These are phyloP conservation scores for Amphiprion clarkii DNA, from an alignment of 2,797 vertebrate species.

Conservation along the genomic window DNA sequence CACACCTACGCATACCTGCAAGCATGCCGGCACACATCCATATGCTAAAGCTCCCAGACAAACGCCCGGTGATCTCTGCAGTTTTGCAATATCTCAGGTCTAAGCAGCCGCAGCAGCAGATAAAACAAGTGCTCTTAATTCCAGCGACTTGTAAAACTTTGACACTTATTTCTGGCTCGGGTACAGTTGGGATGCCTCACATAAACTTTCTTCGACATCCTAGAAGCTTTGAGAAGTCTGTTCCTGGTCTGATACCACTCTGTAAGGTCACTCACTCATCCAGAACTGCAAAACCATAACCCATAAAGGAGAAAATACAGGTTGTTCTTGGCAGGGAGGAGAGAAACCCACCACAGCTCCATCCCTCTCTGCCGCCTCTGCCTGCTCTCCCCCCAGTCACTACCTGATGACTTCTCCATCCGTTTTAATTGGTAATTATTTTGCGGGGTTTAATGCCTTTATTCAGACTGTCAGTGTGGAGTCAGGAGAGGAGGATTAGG, in stretches of 20 bases:
- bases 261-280: constrained; percentile 85
- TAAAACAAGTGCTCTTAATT: constrained; percentile 73
- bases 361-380: constrained; percentile 73
- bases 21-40: constrained; percentile 22
- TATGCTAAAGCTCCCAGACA: constrained; percentile 14
- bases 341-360: constrained; percentile 71
- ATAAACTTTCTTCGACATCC: constrained; percentile 77
- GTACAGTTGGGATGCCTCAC: constrained; percentile 65
- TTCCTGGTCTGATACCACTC: constrained; percentile 81
- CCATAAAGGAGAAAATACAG: constrained; percentile 84
- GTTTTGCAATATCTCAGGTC: constrained; percentile 40
- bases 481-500: constrained; percentile 89
- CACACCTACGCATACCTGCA: not conserved
- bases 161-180: constrained; percentile 67
- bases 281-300: constrained; percentile 81
- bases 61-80: constrained; percentile 28
- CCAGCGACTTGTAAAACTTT: constrained; percentile 66
- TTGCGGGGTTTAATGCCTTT: constrained; percentile 89
- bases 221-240: constrained; percentile 80
- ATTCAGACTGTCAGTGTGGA: constrained; percentile 90
- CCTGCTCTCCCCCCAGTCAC: constrained; percentile 72
- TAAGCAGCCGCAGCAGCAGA: constrained; percentile 29
- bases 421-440: constrained; percentile 90
- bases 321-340: constrained; percentile 83
- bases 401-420: constrained; percentile 87